Base-by-base conservation (phyloP, 2,113 vertebrate species). In the Ceyx margarethae region DNA sequence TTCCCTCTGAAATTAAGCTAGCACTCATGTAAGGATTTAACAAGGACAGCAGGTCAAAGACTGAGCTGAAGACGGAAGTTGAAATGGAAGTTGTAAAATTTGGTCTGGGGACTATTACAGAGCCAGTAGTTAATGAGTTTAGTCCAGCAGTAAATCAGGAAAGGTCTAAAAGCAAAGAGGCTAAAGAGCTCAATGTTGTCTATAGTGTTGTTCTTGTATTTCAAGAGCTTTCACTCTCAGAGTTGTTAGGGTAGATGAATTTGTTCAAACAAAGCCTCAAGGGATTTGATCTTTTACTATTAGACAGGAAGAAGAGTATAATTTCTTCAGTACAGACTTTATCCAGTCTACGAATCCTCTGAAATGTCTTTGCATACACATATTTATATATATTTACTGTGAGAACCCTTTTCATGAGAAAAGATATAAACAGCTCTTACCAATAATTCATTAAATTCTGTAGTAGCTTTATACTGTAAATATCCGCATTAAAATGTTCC, bases 81-180 rank as follows among this genome's bases (percentile, higher is more conserved):
- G 40, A 71, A 86, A n/a, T 78, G 85, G 80, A 95, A 96, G 76
- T 29, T 78, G 73, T 95, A 94, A 90, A 88, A 81, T 48, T n/a
- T 85, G 87, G 79, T n/a, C 67, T 74, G 37, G 62, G 71, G 81
- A 66, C 71, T 61, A 42, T 42, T 93, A 22, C 33, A 66, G 64
- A 79, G 60, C 11, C 67, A 64, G 91, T 26, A 85, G 87, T 54
- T 87, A 95, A 90, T 35, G 53, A 86, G 69, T 95, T 90, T 66
- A 90, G 50, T 22, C 74, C 83, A 87, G 69, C 62, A 95, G 77
- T 94, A 93, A 95, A 96, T 92, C 85, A 94, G 50, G 45, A 81
- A 60, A 72, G 60, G 54, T n/a, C 73, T 54, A 87, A 81, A 23
- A 84, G 76, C 15, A 46, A 74, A 61, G 65, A n/a, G 61, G 64